Evolutionary conservation across 2,113 vertebrate genomes (phyloP).

Genomic region (Oreocharis arfaki): DNA sequence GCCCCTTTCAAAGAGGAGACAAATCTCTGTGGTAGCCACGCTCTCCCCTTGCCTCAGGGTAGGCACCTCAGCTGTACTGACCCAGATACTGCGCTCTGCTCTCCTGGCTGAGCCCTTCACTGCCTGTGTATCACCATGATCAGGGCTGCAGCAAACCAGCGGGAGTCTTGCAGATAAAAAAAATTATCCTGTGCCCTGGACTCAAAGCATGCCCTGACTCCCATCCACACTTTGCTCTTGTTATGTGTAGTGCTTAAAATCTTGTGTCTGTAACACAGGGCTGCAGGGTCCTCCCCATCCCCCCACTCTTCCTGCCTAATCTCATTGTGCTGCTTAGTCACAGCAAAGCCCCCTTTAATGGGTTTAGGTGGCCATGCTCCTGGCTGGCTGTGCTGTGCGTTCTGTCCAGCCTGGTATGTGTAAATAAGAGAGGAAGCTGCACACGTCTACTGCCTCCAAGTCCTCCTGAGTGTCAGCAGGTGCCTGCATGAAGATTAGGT

Average conservation of each 20-base stretch:
- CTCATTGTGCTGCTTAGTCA: slow-evolving; percentile 50
- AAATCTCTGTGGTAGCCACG: background rate
- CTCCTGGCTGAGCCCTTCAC: background rate
- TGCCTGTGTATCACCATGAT: background rate
- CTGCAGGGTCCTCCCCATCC: background rate
- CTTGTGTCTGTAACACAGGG: background rate
- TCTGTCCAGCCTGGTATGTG: background rate
- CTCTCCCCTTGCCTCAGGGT: background rate
- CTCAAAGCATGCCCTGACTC: background rate
- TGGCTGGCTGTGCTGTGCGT: background rate
- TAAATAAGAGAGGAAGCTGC: background rate
- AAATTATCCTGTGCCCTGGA: background rate
- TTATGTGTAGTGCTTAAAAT: background rate
- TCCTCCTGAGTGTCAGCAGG: background rate
- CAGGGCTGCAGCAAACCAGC: background rate
- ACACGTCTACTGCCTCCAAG: background rate
- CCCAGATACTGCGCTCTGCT: background rate
- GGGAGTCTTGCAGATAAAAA: background rate
- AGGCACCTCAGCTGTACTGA: background rate
- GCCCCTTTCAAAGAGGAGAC: background rate
- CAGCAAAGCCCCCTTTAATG: slow-evolving; percentile 9
- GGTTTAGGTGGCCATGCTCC: slow-evolving; percentile 4
- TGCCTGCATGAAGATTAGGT: background rate
- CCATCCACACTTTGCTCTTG: background rate
- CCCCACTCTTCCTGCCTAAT: background rate